Evolutionary conservation across 2,113 vertebrate genomes (phyloP).

Genomic region (Gnathonemus echidnorhynchus): DNA sequence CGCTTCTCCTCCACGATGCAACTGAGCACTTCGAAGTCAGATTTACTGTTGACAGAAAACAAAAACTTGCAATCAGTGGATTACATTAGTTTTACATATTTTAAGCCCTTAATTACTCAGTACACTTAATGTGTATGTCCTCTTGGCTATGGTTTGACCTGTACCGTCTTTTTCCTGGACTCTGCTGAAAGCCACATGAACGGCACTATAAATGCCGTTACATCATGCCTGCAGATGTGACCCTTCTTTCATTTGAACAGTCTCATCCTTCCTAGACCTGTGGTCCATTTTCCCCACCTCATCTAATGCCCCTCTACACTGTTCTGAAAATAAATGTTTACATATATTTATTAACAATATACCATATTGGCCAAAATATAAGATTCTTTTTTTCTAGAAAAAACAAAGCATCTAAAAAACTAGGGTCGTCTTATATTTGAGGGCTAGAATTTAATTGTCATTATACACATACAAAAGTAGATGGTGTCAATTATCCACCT

Average conservation of each 20-base stretch:
- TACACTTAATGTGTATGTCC: not conserved
- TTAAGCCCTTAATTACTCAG: not conserved
- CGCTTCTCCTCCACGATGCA: conserved; percentile 17
- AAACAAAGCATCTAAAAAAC: not conserved
- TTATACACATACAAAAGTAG: not conserved
- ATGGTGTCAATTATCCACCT: not conserved
- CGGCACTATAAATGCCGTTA: not conserved
- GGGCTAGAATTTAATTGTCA: not conserved
- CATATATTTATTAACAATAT: not conserved
- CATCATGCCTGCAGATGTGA: not conserved
- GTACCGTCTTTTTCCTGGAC: not conserved
- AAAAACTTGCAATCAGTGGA: not conserved
- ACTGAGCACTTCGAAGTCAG: conserved; percentile 25
- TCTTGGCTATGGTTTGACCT: not conserved
- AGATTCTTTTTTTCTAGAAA: not conserved
- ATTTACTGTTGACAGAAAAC: conserved; percentile 7
- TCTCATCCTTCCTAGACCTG: not conserved
- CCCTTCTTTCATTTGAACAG: not conserved
- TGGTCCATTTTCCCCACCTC: not conserved
- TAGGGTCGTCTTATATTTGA: not conserved
- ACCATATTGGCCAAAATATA: not conserved
- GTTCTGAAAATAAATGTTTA: not conserved
- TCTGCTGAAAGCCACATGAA: not conserved
- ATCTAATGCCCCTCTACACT: not conserved
- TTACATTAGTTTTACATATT: not conserved